These are phyloP conservation scores for Cherax destructor DNA, from an alignment of 1,140 invertebrate genomes.

Conservation along the genomic window DNA sequence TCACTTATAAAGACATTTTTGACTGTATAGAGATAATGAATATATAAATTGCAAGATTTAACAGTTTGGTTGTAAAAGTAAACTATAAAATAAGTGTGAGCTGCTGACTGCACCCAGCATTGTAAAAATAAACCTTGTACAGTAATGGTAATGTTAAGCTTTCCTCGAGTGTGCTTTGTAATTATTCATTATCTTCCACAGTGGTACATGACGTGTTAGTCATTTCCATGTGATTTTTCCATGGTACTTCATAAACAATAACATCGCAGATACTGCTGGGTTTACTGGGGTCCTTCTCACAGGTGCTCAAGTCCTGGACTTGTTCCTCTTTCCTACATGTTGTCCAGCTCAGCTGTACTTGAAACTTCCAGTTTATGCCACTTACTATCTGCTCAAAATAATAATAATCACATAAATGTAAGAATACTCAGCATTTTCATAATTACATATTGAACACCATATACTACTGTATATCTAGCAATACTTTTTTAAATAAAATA, in stretches of 20 bases:
- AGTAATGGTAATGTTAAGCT: no score
- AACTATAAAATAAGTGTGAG: no score
- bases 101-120: no score
- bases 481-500: neutral
- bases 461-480: neutral
- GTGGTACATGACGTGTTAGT: neutral
- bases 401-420: neutral
- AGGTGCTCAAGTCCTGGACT: constrained; percentile 18
- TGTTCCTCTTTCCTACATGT: constrained; percentile 25
- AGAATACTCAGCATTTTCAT: neutral
- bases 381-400: constrained; percentile 10
- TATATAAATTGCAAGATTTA: no score
- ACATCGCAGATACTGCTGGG: constrained; percentile 4
- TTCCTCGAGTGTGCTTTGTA: no score
- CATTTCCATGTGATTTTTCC: neutral
- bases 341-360: constrained; percentile 34
- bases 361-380: constrained; percentile 20
- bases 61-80: no score
- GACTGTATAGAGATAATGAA: no score
- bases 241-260: constrained; percentile 21
- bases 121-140: no score
- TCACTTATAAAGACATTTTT: no score
- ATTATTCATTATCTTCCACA: neutral
- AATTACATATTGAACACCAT: neutral
- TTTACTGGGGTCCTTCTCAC: constrained; percentile 20